These are phyloP conservation scores for Thyatira batis DNA, from an alignment of 2,888 invertebrate genomes.

Conservation along the genomic window DNA sequence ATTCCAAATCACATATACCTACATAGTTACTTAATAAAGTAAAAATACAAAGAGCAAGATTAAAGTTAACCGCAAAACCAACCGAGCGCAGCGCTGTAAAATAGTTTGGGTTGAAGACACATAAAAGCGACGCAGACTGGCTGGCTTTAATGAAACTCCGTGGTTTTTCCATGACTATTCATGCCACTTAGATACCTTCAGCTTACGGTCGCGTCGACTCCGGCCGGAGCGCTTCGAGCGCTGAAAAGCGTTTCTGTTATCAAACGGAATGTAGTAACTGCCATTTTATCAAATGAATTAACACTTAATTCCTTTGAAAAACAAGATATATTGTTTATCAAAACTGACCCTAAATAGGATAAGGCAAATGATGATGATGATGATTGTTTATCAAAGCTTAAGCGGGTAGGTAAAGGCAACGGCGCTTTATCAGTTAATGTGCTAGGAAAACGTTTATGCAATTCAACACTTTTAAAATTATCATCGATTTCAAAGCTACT, in stretches of 20 bases:
- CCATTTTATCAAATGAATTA: not conserved
- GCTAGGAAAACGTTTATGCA: too few relatives aligned
- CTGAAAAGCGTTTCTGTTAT: conserved; percentile 9
- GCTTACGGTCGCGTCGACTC: conserved; percentile 22
- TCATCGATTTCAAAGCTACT: too few relatives aligned
- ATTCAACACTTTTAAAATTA: too few relatives aligned
- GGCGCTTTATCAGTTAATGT: too few relatives aligned
- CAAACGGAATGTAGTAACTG: conserved; percentile 6
- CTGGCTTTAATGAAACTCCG: conserved; percentile 57
- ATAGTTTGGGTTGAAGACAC: not conserved
- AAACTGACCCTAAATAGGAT: too few relatives aligned
- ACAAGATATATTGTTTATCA: too few relatives aligned
- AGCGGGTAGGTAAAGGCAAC: too few relatives aligned
- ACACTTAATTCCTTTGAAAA: too few relatives aligned
- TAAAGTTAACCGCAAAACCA: not conserved
- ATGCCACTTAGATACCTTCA: conserved; percentile 49
- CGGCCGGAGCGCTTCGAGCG: conserved; percentile 7
- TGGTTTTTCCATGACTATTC: conserved; percentile 73
- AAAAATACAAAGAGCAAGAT: not conserved
- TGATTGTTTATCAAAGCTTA: too few relatives aligned
- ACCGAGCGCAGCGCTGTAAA: not conserved
- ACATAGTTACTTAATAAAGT: not conserved
- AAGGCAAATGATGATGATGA: too few relatives aligned
- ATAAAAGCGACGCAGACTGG: not conserved
- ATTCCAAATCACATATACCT: not conserved